phyloP scores from a whole-genome alignment of 2,797 vertebrate species.

The Oreochromis grahami region DNA sequence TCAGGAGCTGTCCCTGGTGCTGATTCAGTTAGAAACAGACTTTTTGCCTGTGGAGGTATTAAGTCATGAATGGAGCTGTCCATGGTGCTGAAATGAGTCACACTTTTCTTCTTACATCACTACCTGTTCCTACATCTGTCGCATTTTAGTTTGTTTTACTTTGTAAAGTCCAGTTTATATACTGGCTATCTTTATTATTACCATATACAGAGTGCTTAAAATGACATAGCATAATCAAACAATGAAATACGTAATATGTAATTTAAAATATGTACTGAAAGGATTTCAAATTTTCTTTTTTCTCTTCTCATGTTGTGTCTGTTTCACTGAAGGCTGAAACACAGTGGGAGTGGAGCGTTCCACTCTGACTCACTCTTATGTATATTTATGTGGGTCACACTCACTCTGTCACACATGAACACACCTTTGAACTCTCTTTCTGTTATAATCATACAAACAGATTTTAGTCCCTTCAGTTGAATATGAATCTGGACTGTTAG shows the following conservation, averaged over 20 bases:
- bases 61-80: background rate
- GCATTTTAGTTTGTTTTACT: background rate
- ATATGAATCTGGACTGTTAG: background rate
- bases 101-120: background rate
- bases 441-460: background rate
- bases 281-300: background rate
- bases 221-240: background rate
- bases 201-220: background rate
- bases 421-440: background rate
- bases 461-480: background rate
- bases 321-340: background rate
- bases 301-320: background rate
- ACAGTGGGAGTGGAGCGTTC: background rate
- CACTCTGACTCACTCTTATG: background rate
- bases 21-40: background rate
- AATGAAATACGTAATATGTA: background rate
- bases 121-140: background rate
- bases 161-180: background rate
- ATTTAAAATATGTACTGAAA: background rate
- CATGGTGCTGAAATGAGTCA: fast-evolving
- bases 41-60: too few relatives aligned
- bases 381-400: background rate
- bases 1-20: background rate
- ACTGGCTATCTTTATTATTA: background rate
- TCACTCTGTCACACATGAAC: background rate